Evolutionary conservation across 1,140 invertebrate species (phyloP).

Genomic region (Gryon sp.): DNA sequence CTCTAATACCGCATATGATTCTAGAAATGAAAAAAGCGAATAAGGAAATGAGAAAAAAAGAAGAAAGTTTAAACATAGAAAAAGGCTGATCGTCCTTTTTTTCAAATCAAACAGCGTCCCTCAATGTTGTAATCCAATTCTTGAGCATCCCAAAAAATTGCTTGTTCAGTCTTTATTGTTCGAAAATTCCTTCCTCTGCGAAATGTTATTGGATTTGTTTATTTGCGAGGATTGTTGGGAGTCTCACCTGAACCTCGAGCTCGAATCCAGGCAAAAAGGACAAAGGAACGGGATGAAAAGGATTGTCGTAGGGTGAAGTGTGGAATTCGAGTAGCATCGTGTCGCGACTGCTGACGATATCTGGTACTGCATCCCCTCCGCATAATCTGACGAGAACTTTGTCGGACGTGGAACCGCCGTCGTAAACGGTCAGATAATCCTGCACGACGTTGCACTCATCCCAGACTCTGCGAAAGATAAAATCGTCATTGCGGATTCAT

Average conservation of each 20-base stretch:
- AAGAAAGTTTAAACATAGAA: too few relatives aligned
- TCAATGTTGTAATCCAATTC: slow-evolving; percentile 23
- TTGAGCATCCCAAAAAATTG: slow-evolving; percentile 1
- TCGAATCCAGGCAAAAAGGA: slow-evolving; percentile 90
- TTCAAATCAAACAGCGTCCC: slow-evolving; percentile 17
- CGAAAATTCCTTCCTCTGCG: slow-evolving; percentile 10
- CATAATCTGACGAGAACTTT: slow-evolving; percentile 88
- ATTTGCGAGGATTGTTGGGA: slow-evolving; percentile 29
- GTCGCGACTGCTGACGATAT: slow-evolving; percentile 88
- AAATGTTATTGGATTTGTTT: slow-evolving; percentile 49
- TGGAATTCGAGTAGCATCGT: slow-evolving; percentile 90
- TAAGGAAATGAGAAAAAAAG: background rate
- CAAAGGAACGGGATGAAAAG: slow-evolving; percentile 88
- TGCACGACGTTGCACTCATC: slow-evolving; percentile 90
- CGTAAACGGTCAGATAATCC: slow-evolving; percentile 90
- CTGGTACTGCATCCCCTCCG: slow-evolving; percentile 89
- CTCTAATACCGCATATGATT: too few relatives aligned
- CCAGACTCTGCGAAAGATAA: slow-evolving; percentile 83
- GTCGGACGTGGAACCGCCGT: slow-evolving; percentile 86
- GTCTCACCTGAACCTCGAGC: slow-evolving; percentile 85
- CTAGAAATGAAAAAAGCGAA: background rate
- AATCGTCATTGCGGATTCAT: slow-evolving; percentile 58
- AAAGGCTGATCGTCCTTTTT: slow-evolving; percentile 11
- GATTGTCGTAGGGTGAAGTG: slow-evolving; percentile 89
- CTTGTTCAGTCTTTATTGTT: slow-evolving; percentile 26